These are phyloP conservation scores for Piprites chloris DNA, from an alignment of 2,113 vertebrate genomes.

Conservation along the genomic window DNA sequence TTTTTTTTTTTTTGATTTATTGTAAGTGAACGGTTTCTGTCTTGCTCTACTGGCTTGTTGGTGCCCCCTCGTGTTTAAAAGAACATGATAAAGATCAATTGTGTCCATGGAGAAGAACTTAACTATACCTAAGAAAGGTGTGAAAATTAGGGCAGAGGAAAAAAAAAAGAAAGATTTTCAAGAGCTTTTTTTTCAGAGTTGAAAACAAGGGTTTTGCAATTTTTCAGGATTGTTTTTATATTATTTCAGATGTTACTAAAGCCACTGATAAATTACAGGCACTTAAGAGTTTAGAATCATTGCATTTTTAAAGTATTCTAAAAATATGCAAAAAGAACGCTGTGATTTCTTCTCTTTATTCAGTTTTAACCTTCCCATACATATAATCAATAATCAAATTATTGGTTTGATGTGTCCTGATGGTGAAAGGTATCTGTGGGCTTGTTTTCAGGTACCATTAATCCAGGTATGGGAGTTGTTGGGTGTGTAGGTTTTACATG, in stretches of 20 bases:
- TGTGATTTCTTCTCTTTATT: not conserved
- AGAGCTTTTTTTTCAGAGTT: not conserved
- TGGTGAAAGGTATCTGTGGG: not conserved
- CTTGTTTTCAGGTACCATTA: not conserved
- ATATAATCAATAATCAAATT: not conserved
- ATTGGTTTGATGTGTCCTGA: not conserved
- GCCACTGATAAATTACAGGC: not conserved
- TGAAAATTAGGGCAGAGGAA: not conserved
- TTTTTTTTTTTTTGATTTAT: not conserved
- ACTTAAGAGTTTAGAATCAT: not conserved
- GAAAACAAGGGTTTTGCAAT: not conserved
- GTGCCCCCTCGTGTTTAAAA: conserved; percentile 68
- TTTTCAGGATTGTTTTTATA: not conserved
- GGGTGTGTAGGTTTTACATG: not conserved
- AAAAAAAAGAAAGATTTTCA: too few relatives aligned
- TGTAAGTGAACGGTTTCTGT: not conserved
- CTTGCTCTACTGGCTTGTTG: conserved; percentile 29
- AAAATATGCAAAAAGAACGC: not conserved
- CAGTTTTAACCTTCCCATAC: not conserved
- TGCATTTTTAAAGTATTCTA: not conserved
- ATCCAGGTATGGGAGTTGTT: not conserved
- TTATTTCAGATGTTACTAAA: not conserved
- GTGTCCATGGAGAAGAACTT: not conserved
- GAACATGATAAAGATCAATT: not conserved
- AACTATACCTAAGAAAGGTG: not conserved